These are phyloP conservation scores for Erannis defoliaria DNA, from an alignment of 2,888 invertebrate species.

Conservation along the genomic window DNA sequence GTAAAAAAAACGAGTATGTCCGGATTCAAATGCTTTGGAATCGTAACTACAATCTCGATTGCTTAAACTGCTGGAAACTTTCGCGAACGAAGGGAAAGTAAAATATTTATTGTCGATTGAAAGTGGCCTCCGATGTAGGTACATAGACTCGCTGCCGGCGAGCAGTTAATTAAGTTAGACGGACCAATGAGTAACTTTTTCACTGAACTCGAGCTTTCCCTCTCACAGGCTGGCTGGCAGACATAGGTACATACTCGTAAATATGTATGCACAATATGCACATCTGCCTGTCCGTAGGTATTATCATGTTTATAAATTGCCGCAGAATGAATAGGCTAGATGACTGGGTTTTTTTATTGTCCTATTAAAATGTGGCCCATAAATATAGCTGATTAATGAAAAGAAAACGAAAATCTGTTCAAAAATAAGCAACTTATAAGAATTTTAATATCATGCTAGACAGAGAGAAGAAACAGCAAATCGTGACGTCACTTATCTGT, in stretches of 20 bases:
- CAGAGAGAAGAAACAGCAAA: no score
- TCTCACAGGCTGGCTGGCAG: conserved; percentile 18
- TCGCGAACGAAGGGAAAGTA: conserved; percentile 25
- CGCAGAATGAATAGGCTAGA: conserved; percentile 14
- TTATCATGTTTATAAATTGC: conserved; percentile 15
- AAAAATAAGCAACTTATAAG: no score
- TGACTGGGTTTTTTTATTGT: no score
- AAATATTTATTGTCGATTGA: conserved; percentile 41
- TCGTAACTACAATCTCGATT: conserved; percentile 7
- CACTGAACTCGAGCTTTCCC: conserved; percentile 43
- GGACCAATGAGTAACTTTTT: conserved; percentile 45
- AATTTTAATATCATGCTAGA: no score
- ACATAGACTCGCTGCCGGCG: conserved; percentile 31
- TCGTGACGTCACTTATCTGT: no score
- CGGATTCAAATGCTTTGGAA: background rate
- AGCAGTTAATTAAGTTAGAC: conserved; percentile 45
- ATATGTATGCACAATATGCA: background rate
- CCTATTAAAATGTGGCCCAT: no score
- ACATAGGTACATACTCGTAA: background rate
- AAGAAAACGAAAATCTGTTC: no score
- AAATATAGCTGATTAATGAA: no score
- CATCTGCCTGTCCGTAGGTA: conserved; percentile 1
- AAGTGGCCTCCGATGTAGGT: conserved; percentile 33
- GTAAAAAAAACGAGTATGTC: background rate
- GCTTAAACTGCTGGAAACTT: conserved; percentile 19